Evolutionary conservation across 2,113 vertebrate species (phyloP).

Genomic region (Ginglymostoma cirratum): DNA sequence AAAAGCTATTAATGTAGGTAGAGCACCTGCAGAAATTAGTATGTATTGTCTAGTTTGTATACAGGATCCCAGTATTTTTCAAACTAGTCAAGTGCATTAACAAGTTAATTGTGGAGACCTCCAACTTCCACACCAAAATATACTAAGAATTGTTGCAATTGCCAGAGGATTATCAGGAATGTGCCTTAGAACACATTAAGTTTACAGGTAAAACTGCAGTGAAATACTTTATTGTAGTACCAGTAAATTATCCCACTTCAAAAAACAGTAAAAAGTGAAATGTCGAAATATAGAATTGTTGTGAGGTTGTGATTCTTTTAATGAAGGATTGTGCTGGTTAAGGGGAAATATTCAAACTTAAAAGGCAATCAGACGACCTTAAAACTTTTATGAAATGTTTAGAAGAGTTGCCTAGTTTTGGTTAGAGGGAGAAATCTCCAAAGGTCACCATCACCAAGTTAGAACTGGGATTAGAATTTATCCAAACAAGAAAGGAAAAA

Average conservation of each 20-base stretch:
- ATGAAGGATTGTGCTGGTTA: background rate
- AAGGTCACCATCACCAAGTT: background rate
- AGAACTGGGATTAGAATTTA: background rate
- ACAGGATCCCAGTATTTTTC: background rate
- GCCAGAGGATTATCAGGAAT: background rate
- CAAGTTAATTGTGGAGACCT: background rate
- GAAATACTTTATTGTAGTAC: background rate
- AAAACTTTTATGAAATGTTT: background rate
- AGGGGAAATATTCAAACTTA: background rate
- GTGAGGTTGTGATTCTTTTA: slow-evolving; percentile 16
- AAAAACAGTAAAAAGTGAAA: background rate
- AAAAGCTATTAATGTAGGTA: background rate
- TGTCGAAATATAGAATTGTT: background rate
- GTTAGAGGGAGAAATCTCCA: background rate
- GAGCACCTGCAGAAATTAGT: background rate
- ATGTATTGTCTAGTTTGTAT: background rate
- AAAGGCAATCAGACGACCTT: background rate
- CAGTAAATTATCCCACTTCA: too few species aligned
- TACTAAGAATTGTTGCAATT: background rate
- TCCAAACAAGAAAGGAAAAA: background rate
- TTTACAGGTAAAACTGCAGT: background rate
- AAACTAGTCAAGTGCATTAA: background rate
- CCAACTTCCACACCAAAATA: background rate
- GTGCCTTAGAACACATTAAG: background rate
- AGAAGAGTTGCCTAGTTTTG: background rate